Evolutionary conservation across 2,113 vertebrate genomes (phyloP).

Genomic region (Oncorhynchus nerka): DNA sequence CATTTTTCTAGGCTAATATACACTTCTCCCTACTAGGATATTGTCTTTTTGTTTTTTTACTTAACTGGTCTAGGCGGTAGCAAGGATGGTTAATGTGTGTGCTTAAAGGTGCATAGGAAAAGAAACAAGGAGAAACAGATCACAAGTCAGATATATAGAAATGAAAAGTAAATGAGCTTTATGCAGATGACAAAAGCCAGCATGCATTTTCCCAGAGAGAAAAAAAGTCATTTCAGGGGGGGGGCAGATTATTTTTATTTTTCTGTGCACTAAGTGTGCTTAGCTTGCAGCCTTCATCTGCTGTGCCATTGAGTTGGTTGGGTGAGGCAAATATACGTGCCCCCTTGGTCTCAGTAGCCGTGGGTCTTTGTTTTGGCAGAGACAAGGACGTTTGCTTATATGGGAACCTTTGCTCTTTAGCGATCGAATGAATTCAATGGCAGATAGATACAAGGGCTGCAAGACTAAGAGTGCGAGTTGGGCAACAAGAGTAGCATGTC

Average conservation of each 20-base stretch:
- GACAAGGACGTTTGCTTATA: no score
- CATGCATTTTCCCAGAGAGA: constrained; percentile 76
- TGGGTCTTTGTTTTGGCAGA: neutral
- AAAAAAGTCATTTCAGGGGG: neutral
- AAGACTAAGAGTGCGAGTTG: constrained; percentile 42
- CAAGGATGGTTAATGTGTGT: constrained; percentile 99
- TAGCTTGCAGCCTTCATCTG: constrained; percentile 64
- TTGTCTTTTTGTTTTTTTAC: constrained; percentile 74
- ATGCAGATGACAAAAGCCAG: constrained; percentile 86
- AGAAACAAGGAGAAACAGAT: constrained; percentile 94
- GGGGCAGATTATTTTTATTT: neutral
- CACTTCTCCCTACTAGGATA: constrained; percentile 37
- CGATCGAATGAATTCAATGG: neutral
- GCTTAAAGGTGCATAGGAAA: constrained; percentile 92
- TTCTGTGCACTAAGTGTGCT: constrained; percentile 17
- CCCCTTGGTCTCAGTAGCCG: neutral
- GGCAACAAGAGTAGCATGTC: constrained; percentile 34
- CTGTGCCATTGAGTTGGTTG: constrained; percentile 16
- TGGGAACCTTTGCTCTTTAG: neutral
- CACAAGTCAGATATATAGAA: constrained; percentile 92
- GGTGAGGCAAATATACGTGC: neutral
- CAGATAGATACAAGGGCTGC: constrained; percentile 61
- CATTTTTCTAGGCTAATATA: neutral
- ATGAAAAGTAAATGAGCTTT: constrained; percentile 82
- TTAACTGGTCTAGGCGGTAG: constrained; percentile 99